Percentiles rank a stretch among this genome's conserved stretches.
These are phyloP conservation scores for Cladopsammia gracilis DNA, from an alignment of 64 coral and sea anemone genomes.

Conservation along the genomic window DNA sequence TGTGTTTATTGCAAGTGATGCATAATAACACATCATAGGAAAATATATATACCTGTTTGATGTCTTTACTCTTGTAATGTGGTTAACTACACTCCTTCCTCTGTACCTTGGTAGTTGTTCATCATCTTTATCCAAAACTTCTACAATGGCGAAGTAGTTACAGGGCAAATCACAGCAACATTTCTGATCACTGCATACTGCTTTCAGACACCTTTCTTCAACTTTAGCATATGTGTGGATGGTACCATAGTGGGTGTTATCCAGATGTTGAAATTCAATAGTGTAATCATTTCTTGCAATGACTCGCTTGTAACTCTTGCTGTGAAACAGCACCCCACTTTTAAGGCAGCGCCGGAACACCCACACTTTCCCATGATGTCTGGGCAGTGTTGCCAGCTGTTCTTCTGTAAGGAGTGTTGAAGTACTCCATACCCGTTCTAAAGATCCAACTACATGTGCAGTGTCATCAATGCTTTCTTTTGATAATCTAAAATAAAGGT, in stretches of 20 bases:
- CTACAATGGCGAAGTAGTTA: neutral
- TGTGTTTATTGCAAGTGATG: no score
- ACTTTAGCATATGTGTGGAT: neutral
- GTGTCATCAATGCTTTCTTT: neutral
- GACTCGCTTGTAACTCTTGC: neutral
- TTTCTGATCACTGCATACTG: neutral
- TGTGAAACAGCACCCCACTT: neutral
- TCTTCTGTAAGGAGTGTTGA: neutral
- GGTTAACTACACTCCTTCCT: neutral
- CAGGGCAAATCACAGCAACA: neutral
- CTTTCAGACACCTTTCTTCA: neutral
- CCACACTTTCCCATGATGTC: neutral
- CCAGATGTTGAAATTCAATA: neutral
- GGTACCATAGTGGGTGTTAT: neutral
- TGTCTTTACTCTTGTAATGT: slow-evolving; percentile 5
- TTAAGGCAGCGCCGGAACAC: neutral
- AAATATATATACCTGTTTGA: neutral
- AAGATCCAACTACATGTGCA: neutral
- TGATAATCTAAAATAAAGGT: no score
- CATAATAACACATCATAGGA: neutral
- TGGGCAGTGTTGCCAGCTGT: neutral
- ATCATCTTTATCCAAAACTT: neutral
- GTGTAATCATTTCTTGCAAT: neutral
- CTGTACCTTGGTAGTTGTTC: neutral
- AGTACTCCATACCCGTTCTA: neutral